Conservation (phyloP, 2,113 vertebrate genomes). For the Centrocercus urophasianus region DNA sequence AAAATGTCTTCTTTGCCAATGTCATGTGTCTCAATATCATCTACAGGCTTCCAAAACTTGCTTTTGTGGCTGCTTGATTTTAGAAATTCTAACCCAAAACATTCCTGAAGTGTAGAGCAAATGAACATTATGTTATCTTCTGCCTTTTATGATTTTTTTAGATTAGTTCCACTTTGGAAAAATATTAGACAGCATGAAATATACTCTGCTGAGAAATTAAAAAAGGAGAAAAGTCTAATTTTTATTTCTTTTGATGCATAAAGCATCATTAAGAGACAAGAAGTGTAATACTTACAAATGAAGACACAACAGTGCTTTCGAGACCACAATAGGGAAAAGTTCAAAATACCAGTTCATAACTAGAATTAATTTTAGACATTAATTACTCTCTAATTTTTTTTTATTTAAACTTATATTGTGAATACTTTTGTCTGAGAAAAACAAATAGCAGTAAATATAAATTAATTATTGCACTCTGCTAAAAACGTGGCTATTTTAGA, state of each 20-base stretch:
- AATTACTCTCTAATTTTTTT: neutral
- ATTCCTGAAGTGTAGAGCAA: neutral
- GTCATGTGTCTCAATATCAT: neutral
- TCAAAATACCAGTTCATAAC: neutral
- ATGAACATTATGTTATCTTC: neutral
- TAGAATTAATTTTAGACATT: neutral
- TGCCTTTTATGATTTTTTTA: neutral
- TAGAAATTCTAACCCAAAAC: neutral
- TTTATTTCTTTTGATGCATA: neutral
- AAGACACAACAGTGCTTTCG: neutral
- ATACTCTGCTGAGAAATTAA: neutral
- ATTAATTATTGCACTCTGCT: neutral
- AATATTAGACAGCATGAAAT: neutral
- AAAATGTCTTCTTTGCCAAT: neutral
- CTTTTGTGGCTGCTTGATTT: neutral
- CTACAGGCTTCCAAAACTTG: neutral
- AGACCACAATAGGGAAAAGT: fast-evolving
- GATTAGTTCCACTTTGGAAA: neutral
- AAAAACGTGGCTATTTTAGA: neutral
- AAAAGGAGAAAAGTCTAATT: neutral
- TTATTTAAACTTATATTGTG: neutral
- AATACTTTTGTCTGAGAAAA: neutral
- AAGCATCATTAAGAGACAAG: neutral
- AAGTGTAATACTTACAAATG: neutral
- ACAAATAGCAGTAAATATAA: neutral